Evolutionary conservation across 1,140 invertebrate genomes (phyloP), one percentile per base, ranked within the genome.

Genomic region (Ceratina japonica): DNA sequence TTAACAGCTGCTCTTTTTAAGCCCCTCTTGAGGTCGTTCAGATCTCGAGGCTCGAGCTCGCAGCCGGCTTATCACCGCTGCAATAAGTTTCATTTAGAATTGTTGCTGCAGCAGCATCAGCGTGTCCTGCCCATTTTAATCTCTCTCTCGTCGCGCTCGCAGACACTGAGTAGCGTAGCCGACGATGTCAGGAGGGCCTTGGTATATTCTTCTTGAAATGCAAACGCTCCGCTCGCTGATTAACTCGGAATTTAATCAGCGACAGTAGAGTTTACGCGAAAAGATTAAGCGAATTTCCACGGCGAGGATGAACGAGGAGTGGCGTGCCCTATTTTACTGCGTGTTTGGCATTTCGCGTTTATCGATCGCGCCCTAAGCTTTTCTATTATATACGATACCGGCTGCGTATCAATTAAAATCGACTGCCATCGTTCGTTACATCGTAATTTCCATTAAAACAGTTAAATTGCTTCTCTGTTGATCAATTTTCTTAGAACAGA

Each of bases 161-260:
- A 44, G 31, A 59, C 37, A 13, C 16, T 1, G 4, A 52, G 49
- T 8, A 3, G 8, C 7, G 52, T 3, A 31, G 8, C 66, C 37
- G 37, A 16, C 27, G 24, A 18, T 1, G 66, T 54, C 27, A 18
- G 49, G 49, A 58, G 37, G 10, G 49, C 65, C 27, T 49, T 61
- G 31, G 81, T 81, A 79, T 83, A 87, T 85, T 83, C 74, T 86
- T 83, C 82, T 77, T 59, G 77, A 75, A 84, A 83, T 68, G 69
- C 73, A 80, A 82, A 86, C 72, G 66, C 54, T 44, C 66, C 56
- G 24, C 20, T 13, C 64, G 59, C 73, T 87, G 82, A 84, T 85
- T 87, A 86, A 82, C 81, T 84, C 20, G 63, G 56, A 85, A 86
- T 87, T 86, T 85, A 87, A 89, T 88, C 81, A 88, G 79, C 75